Evolutionary conservation across 2,113 vertebrate species (phyloP).

Genomic region (Gymnobelideus leadbeateri): DNA sequence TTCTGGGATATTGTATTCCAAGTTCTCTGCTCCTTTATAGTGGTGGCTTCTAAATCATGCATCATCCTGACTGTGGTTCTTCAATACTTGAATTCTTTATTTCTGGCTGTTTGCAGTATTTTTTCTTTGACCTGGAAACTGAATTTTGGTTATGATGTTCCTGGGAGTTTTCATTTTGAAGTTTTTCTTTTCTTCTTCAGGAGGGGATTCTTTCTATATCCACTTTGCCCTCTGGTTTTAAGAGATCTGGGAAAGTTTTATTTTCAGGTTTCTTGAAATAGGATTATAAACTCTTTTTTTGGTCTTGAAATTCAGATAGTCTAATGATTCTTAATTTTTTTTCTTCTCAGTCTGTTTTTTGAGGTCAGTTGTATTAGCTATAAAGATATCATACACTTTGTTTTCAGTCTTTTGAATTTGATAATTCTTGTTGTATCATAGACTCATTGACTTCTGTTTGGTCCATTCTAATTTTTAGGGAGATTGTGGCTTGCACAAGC

Average conservation of each 20-base stretch:
- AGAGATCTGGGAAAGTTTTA: not conserved
- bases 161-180: not conserved
- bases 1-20: not conserved
- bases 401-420: not conserved
- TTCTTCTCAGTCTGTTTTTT: not conserved
- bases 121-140: not conserved
- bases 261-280: not conserved
- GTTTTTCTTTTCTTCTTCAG: not conserved
- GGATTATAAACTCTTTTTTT: not conserved
- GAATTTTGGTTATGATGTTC: not conserved
- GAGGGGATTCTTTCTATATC: not conserved
- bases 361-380: not conserved
- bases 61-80: not conserved
- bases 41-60: not conserved
- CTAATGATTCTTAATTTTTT: not conserved
- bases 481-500: not conserved
- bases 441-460: not conserved
- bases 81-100: not conserved
- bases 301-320: not conserved
- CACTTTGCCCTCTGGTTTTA: not conserved
- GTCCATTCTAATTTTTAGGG: not conserved
- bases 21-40: not conserved
- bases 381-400: not conserved
- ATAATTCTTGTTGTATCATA: not conserved
- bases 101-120: not conserved